phyloP scores from a whole-genome alignment of 2,797 vertebrate genomes.

The Typhlichthys subterraneus region DNA sequence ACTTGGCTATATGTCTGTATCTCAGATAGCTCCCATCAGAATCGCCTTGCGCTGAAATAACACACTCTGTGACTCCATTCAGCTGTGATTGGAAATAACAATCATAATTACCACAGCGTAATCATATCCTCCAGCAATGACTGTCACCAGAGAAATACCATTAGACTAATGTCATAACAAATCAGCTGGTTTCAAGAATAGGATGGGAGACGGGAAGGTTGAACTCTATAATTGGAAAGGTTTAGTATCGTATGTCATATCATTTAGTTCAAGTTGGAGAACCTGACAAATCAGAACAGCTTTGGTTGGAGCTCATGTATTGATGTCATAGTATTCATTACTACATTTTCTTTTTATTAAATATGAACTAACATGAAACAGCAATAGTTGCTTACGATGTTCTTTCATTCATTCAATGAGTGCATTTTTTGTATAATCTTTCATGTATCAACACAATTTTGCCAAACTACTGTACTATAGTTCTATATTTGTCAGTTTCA shows the following conservation, averaged over 20 bases:
- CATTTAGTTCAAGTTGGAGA: slow-evolving; percentile 38
- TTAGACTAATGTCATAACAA: slow-evolving; percentile 71
- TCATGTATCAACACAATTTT: no score
- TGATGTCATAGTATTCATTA: not conserved
- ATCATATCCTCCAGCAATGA: slow-evolving; percentile 73
- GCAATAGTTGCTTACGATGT: no score
- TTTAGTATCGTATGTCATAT: slow-evolving; percentile 39
- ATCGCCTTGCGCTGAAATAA: slow-evolving; percentile 63
- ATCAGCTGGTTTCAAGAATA: slow-evolving; percentile 66
- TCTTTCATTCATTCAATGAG: not conserved
- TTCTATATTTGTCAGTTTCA: no score
- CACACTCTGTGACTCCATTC: slow-evolving; percentile 63
- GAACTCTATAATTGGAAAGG: slow-evolving; percentile 57
- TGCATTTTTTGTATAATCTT: not conserved
- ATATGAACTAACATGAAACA: not conserved
- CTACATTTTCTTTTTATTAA: not conserved
- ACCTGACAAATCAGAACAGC: slow-evolving; percentile 2
- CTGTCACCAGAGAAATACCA: slow-evolving; percentile 71
- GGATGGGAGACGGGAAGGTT: slow-evolving; percentile 25
- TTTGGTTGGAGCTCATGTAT: slow-evolving; percentile 4
- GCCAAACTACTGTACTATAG: no score
- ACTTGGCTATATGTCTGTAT: slow-evolving; percentile 55
- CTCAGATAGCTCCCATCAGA: slow-evolving; percentile 62
- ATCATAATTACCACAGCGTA: slow-evolving; percentile 72
- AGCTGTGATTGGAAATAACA: slow-evolving; percentile 76